Evolutionary conservation across 2,888 invertebrate genomes (phyloP).

Genomic region (Epinotia brunnichana): DNA sequence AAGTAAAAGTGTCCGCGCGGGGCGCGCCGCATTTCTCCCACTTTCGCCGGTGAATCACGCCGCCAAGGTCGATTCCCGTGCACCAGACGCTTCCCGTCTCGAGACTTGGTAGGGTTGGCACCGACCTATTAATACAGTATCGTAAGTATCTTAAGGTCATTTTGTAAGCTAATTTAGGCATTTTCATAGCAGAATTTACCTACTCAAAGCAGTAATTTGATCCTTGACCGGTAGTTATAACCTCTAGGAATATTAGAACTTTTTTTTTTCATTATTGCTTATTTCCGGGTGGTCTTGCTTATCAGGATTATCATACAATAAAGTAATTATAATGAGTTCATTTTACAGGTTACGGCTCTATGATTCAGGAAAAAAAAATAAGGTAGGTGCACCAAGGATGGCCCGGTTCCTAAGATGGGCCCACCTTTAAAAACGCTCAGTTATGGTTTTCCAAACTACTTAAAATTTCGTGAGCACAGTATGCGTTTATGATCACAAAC

Average conservation of each 20-base stretch:
- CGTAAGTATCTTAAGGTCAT: slow-evolving; percentile 5
- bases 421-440: too few species aligned
- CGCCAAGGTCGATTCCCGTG: slow-evolving; percentile 79
- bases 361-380: too few species aligned
- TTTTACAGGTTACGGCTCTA: too few species aligned
- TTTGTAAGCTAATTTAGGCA: not conserved
- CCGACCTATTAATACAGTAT: slow-evolving; percentile 14
- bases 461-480: too few species aligned
- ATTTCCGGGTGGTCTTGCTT: too few species aligned
- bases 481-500: too few species aligned
- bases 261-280: not conserved
- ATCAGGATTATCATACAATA: too few species aligned
- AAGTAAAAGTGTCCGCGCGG: slow-evolving; percentile 83
- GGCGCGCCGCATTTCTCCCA: slow-evolving; percentile 82
- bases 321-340: too few species aligned
- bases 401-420: too few species aligned
- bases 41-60: slow-evolving; percentile 81
- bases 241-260: not conserved
- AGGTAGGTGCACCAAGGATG: too few species aligned
- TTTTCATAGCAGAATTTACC: not conserved
- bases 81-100: slow-evolving; percentile 62
- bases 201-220: not conserved
- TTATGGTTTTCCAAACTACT: too few species aligned
- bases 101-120: slow-evolving; percentile 24
- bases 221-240: not conserved